Evolutionary conservation across 2,797 vertebrate genomes (phyloP), one percentile per base, ranked within the genome.

Genomic region (Eulemur rubriventer): DNA sequence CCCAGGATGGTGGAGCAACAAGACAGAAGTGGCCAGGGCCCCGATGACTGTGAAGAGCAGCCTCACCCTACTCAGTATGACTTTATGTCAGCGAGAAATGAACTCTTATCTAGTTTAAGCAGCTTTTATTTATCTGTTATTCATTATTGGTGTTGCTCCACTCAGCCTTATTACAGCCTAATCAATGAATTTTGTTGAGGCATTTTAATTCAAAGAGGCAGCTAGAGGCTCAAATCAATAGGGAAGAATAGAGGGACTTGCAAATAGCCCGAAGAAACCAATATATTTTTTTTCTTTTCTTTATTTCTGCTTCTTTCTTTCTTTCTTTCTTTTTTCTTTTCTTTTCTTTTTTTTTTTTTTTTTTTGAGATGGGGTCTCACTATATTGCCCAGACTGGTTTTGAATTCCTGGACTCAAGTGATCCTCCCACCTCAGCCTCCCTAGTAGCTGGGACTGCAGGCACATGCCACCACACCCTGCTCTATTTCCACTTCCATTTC

Each of bases 391-490:
- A 65, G 17, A 16, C 63, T 65, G 7, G 63, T n/a, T 7, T 65
- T 65, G 33, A 65, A 65, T 18, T 65, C 63, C 63, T 65, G 63
- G 4, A 18, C 33, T 65, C 63, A n/a, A 65, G 63, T 7, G 8
- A 65, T 65, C 63, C 33, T 65, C 63, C 63, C 7, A 33, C 63
- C 63, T 65, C 17, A 65, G 17, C 63, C 33, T 65, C 33, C 63
- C 63, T 9, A 4, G 33, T n/a, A n/a, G 33, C 63, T 18, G 33
- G 63, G 63, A n/a, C 63, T n/a, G 16, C 63, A n/a, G 63, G 33
- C 63, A n/a, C 1, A 4, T 18, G 33, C 33, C 8, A 2, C 33
- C 1, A 18, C 7, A n/a, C 33, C 33, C 63, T 3, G 0, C 63
- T 65, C 7, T 8, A 65, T n/a, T 65, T 65, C 63, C 4, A 4